Evolutionary conservation across 2,888 invertebrate genomes (phyloP).

Genomic region (Aporophyla nigra): DNA sequence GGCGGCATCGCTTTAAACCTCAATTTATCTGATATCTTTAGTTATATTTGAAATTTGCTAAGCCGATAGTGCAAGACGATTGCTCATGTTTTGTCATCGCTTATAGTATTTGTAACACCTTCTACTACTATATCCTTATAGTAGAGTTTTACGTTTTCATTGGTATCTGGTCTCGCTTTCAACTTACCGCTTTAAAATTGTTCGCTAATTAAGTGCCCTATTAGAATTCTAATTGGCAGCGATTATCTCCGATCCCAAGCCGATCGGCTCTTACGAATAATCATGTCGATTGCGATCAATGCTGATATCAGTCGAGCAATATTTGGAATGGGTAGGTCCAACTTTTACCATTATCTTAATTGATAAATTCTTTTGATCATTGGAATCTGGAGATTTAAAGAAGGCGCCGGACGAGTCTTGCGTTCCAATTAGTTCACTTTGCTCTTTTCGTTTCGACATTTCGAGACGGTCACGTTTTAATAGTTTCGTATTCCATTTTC

Average conservation of each 20-base stretch:
- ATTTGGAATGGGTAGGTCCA: conserved; percentile 28
- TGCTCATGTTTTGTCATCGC: conserved; percentile 47
- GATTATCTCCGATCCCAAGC: conserved; percentile 42
- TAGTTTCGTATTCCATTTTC: conserved; percentile 64
- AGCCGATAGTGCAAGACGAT: conserved; percentile 67
- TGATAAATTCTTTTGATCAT: conserved; percentile 48
- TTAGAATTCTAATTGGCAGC: conserved; percentile 50
- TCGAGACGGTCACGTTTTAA: conserved; percentile 68
- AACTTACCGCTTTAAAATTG: conserved; percentile 50
- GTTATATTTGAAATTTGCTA: conserved; percentile 76
- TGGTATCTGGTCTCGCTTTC: conserved; percentile 36
- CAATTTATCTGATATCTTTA: conserved; percentile 78
- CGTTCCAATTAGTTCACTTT: conserved; percentile 2
- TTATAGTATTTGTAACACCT: conserved; percentile 17
- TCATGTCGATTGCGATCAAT: conserved; percentile 56
- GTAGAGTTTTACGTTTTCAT: conserved; percentile 15
- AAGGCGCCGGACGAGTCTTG: not conserved
- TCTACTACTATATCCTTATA: conserved; percentile 9
- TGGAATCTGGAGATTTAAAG: conserved; percentile 8
- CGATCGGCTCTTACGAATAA: conserved; percentile 60
- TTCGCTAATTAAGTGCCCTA: conserved; percentile 48
- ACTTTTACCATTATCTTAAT: conserved; percentile 54
- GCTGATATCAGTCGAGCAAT: conserved; percentile 57
- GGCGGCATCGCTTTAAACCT: conserved; percentile 81
- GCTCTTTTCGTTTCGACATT: conserved; percentile 22